These are phyloP conservation scores for Litocranius walleri DNA, from an alignment of 2,113 vertebrate genomes.

Conservation along the genomic window DNA sequence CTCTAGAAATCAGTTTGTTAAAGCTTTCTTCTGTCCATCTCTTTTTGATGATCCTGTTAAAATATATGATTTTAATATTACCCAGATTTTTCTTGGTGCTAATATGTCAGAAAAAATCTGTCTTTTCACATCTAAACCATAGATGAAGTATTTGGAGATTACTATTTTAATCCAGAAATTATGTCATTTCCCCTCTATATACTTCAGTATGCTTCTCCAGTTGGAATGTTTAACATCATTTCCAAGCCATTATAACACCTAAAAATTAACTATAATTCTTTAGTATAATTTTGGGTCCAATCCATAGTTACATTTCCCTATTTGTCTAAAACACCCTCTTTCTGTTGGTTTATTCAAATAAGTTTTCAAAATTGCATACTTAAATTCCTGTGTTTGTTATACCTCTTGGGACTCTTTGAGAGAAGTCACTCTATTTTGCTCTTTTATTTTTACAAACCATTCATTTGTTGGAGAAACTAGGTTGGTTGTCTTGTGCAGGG, in stretches of 20 bases:
- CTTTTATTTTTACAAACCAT: background rate
- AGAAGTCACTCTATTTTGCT: background rate
- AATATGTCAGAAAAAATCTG: background rate
- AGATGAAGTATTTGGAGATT: background rate
- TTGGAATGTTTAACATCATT: background rate
- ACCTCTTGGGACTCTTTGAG: background rate
- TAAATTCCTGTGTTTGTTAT: background rate
- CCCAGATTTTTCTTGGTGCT: background rate
- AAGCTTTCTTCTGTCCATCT: background rate
- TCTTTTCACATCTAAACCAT: background rate
- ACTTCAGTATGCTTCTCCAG: background rate
- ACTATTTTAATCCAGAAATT: background rate
- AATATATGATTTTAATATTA: background rate
- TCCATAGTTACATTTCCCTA: background rate
- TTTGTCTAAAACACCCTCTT: background rate
- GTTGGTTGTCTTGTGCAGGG: background rate
- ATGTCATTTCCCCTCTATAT: background rate
- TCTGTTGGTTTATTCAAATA: background rate
- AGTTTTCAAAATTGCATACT: background rate
- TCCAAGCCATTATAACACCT: background rate
- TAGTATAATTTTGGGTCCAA: background rate
- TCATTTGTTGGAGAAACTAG: background rate
- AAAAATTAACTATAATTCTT: background rate
- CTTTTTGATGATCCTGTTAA: background rate
- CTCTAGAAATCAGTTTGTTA: background rate